Evolutionary conservation across 2,888 invertebrate species (phyloP).

Genomic region (Eupithecia vulgata): DNA sequence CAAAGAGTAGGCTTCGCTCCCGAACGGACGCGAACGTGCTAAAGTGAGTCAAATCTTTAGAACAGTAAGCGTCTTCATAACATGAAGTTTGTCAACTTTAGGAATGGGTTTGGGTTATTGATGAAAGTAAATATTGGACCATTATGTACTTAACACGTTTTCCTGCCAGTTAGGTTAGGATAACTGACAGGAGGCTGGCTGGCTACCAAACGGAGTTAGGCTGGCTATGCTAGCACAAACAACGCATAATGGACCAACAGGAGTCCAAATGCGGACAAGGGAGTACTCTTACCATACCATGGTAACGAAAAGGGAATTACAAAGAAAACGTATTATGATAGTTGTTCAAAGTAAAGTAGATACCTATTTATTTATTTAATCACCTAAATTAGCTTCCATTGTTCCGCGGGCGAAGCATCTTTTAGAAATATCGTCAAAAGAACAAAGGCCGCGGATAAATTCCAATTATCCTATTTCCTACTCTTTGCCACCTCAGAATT

Average conservation of each 20-base stretch:
- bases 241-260: no score
- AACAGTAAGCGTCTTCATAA: no score
- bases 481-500: conserved; percentile 61
- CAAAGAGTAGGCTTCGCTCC: conserved; percentile 45
- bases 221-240: no score
- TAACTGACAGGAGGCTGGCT: no score
- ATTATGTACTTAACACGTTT: no score
- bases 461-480: conserved; percentile 39
- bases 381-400: conserved; percentile 5
- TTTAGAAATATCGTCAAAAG: conserved; percentile 1
- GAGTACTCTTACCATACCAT: not conserved
- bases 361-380: conserved; percentile 4
- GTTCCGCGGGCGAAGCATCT: conserved; percentile 1
- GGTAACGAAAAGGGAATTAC: not conserved
- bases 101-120: no score
- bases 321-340: not conserved
- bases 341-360: not conserved
- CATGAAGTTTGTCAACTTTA: no score
- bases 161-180: no score
- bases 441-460: conserved; percentile 5
- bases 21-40: conserved; percentile 30
- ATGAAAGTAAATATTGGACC: no score
- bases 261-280: no score
- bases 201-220: no score
- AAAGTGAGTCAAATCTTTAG: no score